phyloP scores from a whole-genome alignment of 2,888 invertebrate species.

The Sesia bembeciformis region DNA sequence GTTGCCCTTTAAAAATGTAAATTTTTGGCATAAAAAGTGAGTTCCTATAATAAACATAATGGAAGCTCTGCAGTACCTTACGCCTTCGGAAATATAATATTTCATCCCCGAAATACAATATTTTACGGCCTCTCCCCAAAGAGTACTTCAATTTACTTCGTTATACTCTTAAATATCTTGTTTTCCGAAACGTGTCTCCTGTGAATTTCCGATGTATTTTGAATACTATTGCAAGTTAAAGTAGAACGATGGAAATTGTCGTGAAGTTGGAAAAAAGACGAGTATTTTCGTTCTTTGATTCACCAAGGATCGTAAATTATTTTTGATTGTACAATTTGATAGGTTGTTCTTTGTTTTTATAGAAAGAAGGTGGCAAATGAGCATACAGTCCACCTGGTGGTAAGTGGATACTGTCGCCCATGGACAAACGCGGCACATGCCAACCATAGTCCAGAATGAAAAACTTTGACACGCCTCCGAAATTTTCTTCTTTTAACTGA shows the following conservation, averaged over 20 bases:
- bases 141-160: constrained; percentile 10
- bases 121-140: constrained; percentile 4
- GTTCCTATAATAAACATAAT: not conserved
- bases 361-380: no score
- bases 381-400: no score
- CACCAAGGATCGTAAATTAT: no score
- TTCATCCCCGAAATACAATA: not conserved
- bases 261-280: not conserved
- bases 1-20: no score
- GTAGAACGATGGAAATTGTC: constrained; percentile 7
- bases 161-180: constrained; percentile 11
- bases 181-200: constrained; percentile 17
- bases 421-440: no score
- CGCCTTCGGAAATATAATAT: not conserved
- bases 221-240: constrained; percentile 21
- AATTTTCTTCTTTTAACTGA: no score
- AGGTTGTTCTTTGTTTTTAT: no score
- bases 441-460: no score
- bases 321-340: no score
- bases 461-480: no score
- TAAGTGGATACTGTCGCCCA: no score
- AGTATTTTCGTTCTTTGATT: no score
- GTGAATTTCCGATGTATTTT: constrained; percentile 20
- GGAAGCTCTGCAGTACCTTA: not conserved
- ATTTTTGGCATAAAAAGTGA: not conserved